phyloP scores from a whole-genome alignment of 2,888 invertebrate species.

The Aelia acuminata region DNA sequence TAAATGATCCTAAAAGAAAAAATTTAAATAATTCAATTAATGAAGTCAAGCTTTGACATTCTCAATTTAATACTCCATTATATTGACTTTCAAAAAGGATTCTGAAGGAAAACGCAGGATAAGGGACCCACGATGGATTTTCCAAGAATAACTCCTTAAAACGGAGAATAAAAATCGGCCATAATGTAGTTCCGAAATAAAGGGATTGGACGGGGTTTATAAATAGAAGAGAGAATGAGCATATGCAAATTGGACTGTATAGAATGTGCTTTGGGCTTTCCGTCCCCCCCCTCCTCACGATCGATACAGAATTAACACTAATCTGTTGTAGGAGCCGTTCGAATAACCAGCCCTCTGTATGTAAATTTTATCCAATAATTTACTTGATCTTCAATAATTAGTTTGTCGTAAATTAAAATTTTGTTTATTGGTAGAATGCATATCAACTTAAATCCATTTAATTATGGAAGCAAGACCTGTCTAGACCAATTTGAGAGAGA shows the following conservation, averaged over 20 bases:
- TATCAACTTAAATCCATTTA: too few species aligned
- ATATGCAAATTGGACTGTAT: constrained; percentile 47
- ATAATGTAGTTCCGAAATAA: background rate
- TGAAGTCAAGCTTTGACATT: background rate
- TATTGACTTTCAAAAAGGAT: background rate
- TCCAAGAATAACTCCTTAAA: background rate
- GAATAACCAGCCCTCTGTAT: background rate
- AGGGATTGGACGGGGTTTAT: background rate
- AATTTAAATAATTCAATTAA: too few species aligned
- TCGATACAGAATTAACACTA: constrained; percentile 42
- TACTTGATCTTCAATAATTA: background rate
- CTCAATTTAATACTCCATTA: background rate
- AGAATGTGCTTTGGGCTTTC: constrained; percentile 12
- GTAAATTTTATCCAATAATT: background rate
- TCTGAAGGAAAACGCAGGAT: background rate
- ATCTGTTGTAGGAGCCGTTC: background rate
- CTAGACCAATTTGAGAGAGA: too few species aligned
- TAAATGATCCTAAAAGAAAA: too few species aligned
- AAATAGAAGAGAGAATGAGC: constrained; percentile 56
- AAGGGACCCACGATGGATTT: background rate
- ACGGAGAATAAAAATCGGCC: background rate
- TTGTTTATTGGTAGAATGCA: background rate
- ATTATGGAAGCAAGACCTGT: too few species aligned
- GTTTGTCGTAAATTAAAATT: background rate
- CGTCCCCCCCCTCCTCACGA: background rate